Percentiles rank a stretch among this genome's conserved stretches.
phyloP scores from a whole-genome alignment of 2,797 vertebrate genomes.

The Salarias fasciatus region DNA sequence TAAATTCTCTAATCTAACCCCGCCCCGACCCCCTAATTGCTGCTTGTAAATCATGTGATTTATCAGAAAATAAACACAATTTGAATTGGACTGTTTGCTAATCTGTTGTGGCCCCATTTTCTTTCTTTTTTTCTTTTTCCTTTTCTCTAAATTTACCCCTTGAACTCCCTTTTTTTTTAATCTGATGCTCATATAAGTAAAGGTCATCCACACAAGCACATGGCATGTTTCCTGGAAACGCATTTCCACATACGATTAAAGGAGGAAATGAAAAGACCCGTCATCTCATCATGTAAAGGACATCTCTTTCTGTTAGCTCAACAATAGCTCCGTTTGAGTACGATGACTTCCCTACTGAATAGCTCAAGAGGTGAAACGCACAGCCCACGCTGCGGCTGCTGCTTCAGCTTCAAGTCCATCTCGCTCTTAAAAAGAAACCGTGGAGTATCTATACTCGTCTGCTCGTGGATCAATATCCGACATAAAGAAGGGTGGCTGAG shows the following conservation, averaged over 20 bases:
- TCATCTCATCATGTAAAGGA: conserved; percentile 33
- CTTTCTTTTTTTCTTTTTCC: conserved; percentile 31
- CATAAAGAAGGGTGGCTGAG: conserved; percentile 36
- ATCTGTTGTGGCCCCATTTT: conserved; percentile 71
- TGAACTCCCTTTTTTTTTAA: conserved; percentile 39
- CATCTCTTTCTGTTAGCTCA: conserved; percentile 50
- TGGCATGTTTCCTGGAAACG: conserved; percentile 8
- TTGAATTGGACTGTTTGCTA: conserved; percentile 62
- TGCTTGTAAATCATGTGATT: conserved; percentile 68
- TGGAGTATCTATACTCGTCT: conserved; percentile 32
- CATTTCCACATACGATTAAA: conserved; percentile 5
- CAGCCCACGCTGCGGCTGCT: conserved; percentile 43
- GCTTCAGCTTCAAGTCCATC: conserved; percentile 44
- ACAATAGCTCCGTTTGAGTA: conserved; percentile 32
- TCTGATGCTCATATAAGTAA: conserved; percentile 77
- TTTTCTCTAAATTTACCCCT: conserved; percentile 53
- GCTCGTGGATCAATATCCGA: conserved; percentile 54
- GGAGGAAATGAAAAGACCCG: conserved; percentile 33
- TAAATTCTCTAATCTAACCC: conserved; percentile 40
- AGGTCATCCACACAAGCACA: conserved; percentile 60
- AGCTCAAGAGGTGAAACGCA: conserved; percentile 46
- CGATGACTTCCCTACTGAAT: conserved; percentile 64
- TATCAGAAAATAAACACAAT: conserved; percentile 65
- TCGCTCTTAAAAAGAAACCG: conserved; percentile 46
- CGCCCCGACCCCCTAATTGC: conserved; percentile 39